Evolutionary conservation across 1,140 invertebrate genomes (phyloP).

Genomic region (Lutraria rhynchaena): DNA sequence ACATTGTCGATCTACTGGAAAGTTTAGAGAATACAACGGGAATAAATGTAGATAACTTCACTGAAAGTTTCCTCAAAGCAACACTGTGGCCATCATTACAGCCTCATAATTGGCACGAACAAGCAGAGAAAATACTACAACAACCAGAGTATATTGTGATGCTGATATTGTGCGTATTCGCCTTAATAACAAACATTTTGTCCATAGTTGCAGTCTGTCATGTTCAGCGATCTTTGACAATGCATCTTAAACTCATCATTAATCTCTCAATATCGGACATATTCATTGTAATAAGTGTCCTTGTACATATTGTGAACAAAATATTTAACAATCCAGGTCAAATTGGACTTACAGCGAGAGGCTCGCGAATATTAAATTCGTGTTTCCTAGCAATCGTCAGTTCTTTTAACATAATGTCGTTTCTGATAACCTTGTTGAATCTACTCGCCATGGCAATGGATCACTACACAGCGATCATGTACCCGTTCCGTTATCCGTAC

Average conservation of each 20-base stretch:
- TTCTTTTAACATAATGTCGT: conserved; percentile 68
- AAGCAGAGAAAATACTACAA: conserved; percentile 59
- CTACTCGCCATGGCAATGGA: conserved; percentile 87
- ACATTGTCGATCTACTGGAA: conserved; percentile 1
- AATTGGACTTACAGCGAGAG: conserved; percentile 3
- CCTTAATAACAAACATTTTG: conserved; percentile 66
- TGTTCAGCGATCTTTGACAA: conserved; percentile 63
- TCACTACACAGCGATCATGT: conserved; percentile 93
- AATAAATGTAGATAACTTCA: neutral
- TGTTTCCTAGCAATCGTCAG: conserved; percentile 68
- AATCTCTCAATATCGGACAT: conserved; percentile 74
- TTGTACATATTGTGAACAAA: conserved; percentile 68
- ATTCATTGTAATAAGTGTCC: conserved; percentile 68
- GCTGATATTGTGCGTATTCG: conserved; percentile 64
- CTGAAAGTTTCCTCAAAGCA: conserved; percentile 32
- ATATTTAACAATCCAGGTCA: conserved; percentile 62
- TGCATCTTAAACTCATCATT: conserved; percentile 75
- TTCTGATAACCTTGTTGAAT: conserved; percentile 85
- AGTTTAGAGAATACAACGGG: conserved; percentile 8
- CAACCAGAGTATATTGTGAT: conserved; percentile 68
- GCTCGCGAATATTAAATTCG: conserved; percentile 56
- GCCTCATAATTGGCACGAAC: conserved; percentile 60
- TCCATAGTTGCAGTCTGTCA: conserved; percentile 68
- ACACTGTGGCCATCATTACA: conserved; percentile 55
- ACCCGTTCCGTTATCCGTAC: conserved; percentile 92